Base-by-base conservation (phyloP, 1,140 invertebrate genomes). In the Drosophila quadrilineata region DNA sequence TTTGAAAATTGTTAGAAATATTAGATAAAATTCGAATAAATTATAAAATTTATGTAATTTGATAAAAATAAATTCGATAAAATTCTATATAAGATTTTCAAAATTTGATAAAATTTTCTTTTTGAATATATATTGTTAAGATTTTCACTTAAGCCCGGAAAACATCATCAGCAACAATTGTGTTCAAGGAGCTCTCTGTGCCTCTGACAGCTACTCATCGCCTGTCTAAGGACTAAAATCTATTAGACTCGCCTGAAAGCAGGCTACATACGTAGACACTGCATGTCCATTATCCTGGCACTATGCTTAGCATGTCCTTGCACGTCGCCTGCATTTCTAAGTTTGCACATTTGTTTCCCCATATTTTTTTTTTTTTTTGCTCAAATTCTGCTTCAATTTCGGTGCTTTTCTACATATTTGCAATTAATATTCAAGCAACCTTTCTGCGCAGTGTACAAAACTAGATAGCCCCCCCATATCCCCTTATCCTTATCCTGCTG, bases 391-490 rank as follows among this genome's bases (percentile, higher is more conserved):
- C 12, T 29, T 16, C n/a, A 14, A 16, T 12, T 50, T n/a, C 26
- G 24, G 12, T 9, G n/a, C 6, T 40, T 19, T 24, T 72, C 68
- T 64, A 77, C 70, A 85, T 74, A 85, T 85, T 62, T 45, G 85
- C 79, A 85, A 84, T 84, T 84, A 84, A 84, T 84, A 84, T 84
- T 84, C 79, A 85, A 85, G 79, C 79, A 85, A 85, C 74, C 79
- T 73, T 77, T 74, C 49, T 60, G 58, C 49, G 43, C 50, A 69
- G 50, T 64, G 66, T 56, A n/a, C 66, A 26, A 67, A 54, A 54
- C 41, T 22, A 56, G 59, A 45, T 45, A 45, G 10, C 21, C 60
- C 48, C 48, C 49, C 64, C 35, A 19, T 43, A 33, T 24, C 41
- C 22, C 29, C 17, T 26, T 5, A 12, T 10, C 28, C 14, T 6